Conservation (phyloP, 2,888 invertebrate genomes). For the Netelia inedita region DNA sequence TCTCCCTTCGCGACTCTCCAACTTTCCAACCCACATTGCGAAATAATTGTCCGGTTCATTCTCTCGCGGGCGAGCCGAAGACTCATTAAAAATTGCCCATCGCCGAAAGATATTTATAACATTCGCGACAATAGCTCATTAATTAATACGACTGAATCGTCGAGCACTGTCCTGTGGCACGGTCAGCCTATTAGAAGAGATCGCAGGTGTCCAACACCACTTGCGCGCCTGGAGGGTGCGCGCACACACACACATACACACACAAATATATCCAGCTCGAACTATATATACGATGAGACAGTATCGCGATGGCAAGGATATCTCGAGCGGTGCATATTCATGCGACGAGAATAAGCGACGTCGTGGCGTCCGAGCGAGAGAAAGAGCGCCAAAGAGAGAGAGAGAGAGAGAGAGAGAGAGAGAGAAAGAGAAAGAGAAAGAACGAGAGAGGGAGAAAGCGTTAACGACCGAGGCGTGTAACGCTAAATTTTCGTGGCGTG, state of each 20-base stretch:
- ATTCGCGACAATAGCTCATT: constrained; percentile 16
- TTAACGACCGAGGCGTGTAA: constrained; percentile 73
- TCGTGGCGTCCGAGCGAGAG: background rate
- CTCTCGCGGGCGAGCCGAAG: background rate
- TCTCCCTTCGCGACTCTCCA: background rate
- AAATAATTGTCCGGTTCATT: background rate
- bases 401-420: constrained; percentile 9
- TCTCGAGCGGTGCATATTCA: constrained; percentile 70
- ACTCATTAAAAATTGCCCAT: background rate
- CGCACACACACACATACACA: constrained; percentile 32
- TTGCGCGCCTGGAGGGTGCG: constrained; percentile 50
- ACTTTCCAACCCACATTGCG: background rate
- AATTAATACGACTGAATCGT: constrained; percentile 12
- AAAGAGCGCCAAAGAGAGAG: constrained; percentile 37
- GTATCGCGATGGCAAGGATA: constrained; percentile 60
- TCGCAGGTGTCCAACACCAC: constrained; percentile 69
- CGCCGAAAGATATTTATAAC: background rate
- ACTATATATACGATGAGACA: constrained; percentile 21
- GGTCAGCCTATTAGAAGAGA: constrained; percentile 64
- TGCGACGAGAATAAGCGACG: constrained; percentile 66
- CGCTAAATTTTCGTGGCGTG: constrained; percentile 73
- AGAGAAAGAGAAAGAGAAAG: constrained; percentile 33
- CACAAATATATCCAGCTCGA: constrained; percentile 19
- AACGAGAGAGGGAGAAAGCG: constrained; percentile 49
- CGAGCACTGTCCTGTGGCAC: constrained; percentile 42